Base-by-base conservation (phyloP, 2,888 invertebrate genomes). In the Ormyrus nitidulus region DNA sequence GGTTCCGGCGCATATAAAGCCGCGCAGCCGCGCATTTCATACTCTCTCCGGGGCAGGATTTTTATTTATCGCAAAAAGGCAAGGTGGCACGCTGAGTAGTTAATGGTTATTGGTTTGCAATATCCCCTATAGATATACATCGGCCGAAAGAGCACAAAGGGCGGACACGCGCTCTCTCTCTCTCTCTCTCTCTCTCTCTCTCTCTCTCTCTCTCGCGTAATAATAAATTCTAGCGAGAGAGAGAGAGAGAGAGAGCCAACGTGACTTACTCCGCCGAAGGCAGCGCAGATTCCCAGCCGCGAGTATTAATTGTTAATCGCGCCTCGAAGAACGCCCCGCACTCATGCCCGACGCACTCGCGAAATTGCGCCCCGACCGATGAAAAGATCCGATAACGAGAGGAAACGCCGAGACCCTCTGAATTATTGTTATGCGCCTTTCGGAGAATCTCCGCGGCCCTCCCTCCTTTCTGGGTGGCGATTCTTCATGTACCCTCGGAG, bases 51-150 rank as follows among this genome's bases (percentile, higher is more conserved):
- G 56, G 7, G 54, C 34, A 68, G 76, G 69, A 87, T 88, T 89
- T 88, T 88, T 88, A 87, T 88, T 88, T 88, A 87, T 87, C 85
- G 85, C 85, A 86, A 86, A 86, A 86, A 85, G 80, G 85, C 86
- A 87, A 87, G 86, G 85, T 85, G 85, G 85, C 84, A 85, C 85
- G 84, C 82, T 82, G 86, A 84, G 84, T 84, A 82, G 86, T 89
- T 88, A 87, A 89, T 88, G 87, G 85, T 87, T 88, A 88, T 88
- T 88, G 87, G 87, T 84, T 86, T 82, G 87, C 83, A 84, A 87
- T 88, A 86, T 34, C 34, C 83, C 44, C 86, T 85, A 84, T 84
- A 86, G 83, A 85, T 83, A 84, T 81, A 83, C 77, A 83, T 83
- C 77, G 80, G 61, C 75, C 81, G 64, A 69, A 53, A 65, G 71